Evolutionary conservation across 2,888 invertebrate species (phyloP).

Genomic region (Cordilura impudica): DNA sequence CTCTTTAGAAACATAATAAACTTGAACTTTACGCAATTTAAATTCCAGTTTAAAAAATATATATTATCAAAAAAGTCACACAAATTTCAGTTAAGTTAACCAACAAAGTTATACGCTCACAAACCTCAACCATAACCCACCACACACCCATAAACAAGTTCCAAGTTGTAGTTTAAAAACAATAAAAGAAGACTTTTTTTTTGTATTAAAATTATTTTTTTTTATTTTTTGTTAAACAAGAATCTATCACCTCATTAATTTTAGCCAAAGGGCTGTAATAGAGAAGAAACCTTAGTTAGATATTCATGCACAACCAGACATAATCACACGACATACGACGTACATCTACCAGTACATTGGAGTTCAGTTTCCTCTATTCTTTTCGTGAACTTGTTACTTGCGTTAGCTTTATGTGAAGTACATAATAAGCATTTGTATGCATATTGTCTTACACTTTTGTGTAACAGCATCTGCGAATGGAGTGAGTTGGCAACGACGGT

Average conservation of each 20-base stretch:
- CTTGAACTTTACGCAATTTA: not conserved
- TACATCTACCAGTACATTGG: not conserved
- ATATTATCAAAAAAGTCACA: slow-evolving; percentile 54
- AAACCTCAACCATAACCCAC: slow-evolving; percentile 25
- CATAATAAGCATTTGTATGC: slow-evolving; percentile 49
- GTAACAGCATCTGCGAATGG: not conserved
- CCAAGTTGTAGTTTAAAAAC: slow-evolving; percentile 23
- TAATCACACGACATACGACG: not conserved
- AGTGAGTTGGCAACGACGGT: too few species aligned
- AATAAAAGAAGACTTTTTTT: slow-evolving; percentile 20
- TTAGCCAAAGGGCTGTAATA: slow-evolving; percentile 64
- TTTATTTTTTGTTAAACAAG: slow-evolving; percentile 63
- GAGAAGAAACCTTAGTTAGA: slow-evolving; percentile 50
- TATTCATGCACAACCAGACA: not conserved
- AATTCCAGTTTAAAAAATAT: slow-evolving; percentile 41
- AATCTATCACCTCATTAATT: slow-evolving; percentile 71
- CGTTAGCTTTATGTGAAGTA: slow-evolving; percentile 51
- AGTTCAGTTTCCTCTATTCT: not conserved
- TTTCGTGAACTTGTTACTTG: slow-evolving; percentile 50
- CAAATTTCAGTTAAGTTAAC: slow-evolving; percentile 49
- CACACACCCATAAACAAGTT: slow-evolving; percentile 40
- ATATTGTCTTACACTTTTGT: slow-evolving; percentile 33
- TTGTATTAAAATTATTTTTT: not conserved
- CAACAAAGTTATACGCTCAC: slow-evolving; percentile 32
- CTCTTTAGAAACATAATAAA: not conserved